Evolutionary conservation across 2,797 vertebrate species (phyloP).

Genomic region (Oryzias sinensis): DNA sequence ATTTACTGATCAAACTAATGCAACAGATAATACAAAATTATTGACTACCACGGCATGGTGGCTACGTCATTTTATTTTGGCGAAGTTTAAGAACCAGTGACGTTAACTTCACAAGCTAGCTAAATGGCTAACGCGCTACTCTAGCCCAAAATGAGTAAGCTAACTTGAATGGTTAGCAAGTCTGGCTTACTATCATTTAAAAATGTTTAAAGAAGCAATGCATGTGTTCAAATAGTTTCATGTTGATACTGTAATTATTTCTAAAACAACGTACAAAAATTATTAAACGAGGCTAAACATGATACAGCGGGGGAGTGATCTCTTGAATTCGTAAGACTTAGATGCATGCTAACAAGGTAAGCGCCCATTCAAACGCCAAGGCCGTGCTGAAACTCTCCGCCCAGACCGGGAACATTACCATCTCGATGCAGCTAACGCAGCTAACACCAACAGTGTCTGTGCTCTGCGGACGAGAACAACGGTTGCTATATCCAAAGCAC

Average conservation of each 20-base stretch:
- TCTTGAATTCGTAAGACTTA: neutral
- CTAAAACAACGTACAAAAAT: neutral
- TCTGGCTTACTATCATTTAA: constrained; percentile 8
- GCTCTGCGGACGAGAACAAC: constrained; percentile 48
- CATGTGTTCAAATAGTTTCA: neutral
- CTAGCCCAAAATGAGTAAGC: constrained; percentile 7
- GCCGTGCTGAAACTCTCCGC: constrained; percentile 47
- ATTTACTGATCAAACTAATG: no score
- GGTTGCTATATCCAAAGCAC: constrained; percentile 52
- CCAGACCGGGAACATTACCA: constrained; percentile 34
- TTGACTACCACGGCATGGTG: neutral
- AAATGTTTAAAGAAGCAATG: neutral
- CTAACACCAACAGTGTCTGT: constrained; percentile 21
- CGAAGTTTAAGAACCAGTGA: constrained; percentile 15
- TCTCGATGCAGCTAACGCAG: constrained; percentile 29
- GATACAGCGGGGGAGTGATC: neutral
- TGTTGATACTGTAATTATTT: neutral
- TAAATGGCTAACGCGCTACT: constrained; percentile 24
- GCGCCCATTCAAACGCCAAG: constrained; percentile 47
- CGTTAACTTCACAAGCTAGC: constrained; percentile 38
- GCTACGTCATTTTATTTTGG: neutral
- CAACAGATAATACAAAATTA: neutral
- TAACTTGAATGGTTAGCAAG: constrained; percentile 42
- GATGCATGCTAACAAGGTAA: constrained; percentile 46
- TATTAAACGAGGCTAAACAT: neutral